Base-by-base conservation (phyloP, 2,113 vertebrate species). In the Cyanoramphus novaezelandiae region DNA sequence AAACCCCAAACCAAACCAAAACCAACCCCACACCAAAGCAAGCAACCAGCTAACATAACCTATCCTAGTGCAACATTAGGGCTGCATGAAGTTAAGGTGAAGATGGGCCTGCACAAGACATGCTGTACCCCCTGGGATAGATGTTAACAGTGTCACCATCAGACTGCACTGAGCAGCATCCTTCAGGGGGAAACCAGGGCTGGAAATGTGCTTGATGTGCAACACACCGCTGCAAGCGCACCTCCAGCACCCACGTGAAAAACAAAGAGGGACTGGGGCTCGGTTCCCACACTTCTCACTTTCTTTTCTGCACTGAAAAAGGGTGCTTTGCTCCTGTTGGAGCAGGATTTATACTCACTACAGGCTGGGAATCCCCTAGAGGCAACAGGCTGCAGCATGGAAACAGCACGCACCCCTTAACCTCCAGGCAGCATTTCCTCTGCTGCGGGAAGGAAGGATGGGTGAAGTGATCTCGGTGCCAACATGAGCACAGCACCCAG, bases 71-170 rank as follows among this genome's bases (percentile, higher is more conserved):
- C 39, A 74, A 60, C 19, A 7, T 5, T 4, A 60, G 55, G 47
- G 67, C 37, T 47, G 25, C 23, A 37, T 2, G n/a, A 65, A 79
- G 39, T 7, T 10, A 19, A 6, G 17, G 49, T 47, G 41, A 87
- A 82, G 29, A 60, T 6, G 11, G 23, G 60, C 23, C 29, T 28
- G 44, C 13, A 59, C 49, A 57, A 43, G 49, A 62, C 11, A 60
- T 0, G 21, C 28, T 69, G 31, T 23, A 78, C 39, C 57, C 60
- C 46, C 50, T 8, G 27, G 31, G 24, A 13, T 1, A 59, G 33
- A 29, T 0, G 0, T 70, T 37, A 50, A 28, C 0, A 55, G 3
- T 6, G 52, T 2, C 64, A n/a, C 13, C 2, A 1, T 14, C 59
- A 43, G 65, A 23, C 37, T 35, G 53, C 60, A 3, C 7, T 0